These are phyloP conservation scores for Oncorhynchus gorbuscha DNA, from an alignment of 2,113 vertebrate genomes.

Conservation along the genomic window DNA sequence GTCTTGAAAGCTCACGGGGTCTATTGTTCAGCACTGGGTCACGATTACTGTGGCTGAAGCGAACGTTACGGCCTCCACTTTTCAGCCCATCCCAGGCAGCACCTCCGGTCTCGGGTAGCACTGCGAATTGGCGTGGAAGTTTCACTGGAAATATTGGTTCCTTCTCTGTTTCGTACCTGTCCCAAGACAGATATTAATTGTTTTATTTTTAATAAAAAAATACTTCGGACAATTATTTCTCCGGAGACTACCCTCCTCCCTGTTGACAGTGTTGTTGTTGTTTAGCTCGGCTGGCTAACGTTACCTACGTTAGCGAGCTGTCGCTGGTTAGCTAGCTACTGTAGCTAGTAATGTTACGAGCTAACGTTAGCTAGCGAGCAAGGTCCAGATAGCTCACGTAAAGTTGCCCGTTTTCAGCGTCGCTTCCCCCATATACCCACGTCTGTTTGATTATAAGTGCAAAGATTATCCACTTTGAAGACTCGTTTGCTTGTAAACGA, in stretches of 20 bases:
- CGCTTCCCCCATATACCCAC: constrained; percentile 48
- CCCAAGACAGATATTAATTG: not conserved
- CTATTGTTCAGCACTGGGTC: constrained; percentile 54
- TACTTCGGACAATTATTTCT: not conserved
- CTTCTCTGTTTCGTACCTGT: not conserved
- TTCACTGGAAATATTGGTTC: constrained; percentile 6
- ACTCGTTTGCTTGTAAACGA: constrained; percentile 29
- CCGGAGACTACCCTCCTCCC: not conserved
- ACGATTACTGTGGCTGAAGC: constrained; percentile 53
- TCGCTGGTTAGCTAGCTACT: constrained; percentile 15
- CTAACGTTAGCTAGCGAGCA: not conserved
- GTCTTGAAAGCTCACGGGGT: constrained; percentile 27
- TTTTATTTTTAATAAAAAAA: constrained; percentile 7
- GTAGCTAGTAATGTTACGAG: constrained; percentile 11
- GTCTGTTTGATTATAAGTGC: constrained; percentile 16
- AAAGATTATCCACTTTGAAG: not conserved
- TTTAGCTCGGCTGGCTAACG: constrained; percentile 23
- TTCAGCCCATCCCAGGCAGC: constrained; percentile 49
- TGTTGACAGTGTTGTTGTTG: not conserved
- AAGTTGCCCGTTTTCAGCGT: constrained; percentile 49
- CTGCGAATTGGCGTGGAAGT: not conserved
- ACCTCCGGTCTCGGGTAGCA: constrained; percentile 35
- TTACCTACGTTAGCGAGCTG: constrained; percentile 25
- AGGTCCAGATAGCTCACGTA: constrained; percentile 8
- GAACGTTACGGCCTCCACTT: constrained; percentile 70